Evolutionary conservation across 1,140 invertebrate species (phyloP).

Genomic region (Lepidurus arcticus): DNA sequence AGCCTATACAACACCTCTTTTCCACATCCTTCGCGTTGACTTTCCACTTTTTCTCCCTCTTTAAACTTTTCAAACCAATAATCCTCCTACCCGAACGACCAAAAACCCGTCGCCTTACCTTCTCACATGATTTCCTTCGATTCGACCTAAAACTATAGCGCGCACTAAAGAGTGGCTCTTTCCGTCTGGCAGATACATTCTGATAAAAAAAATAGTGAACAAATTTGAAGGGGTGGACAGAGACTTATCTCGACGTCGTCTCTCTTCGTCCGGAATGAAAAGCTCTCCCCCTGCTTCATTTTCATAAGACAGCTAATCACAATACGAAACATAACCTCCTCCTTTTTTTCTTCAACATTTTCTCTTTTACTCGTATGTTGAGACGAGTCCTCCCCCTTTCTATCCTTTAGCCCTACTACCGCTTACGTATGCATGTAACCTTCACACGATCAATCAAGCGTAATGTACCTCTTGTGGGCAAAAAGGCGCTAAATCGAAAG

Average conservation of each 20-base stretch:
- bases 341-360: background rate
- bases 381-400: no score
- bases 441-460: conserved; percentile 2
- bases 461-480: background rate
- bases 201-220: background rate
- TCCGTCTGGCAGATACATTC: background rate
- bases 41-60: no score
- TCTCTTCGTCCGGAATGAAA: background rate
- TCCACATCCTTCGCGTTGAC: no score
- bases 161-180: background rate
- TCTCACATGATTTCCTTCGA: background rate
- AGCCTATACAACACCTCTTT: no score
- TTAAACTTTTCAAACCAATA: no score
- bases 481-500: no score
- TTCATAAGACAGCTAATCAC: conserved; percentile 3
- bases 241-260: background rate
- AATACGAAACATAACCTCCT: background rate
- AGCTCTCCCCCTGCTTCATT: background rate
- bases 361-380: no score
- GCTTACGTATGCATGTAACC: background rate
- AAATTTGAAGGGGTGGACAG: background rate
- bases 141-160: background rate
- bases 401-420: background rate
- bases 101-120: no score
- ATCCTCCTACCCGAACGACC: no score